Percentiles rank a stretch among this genome's conserved stretches.
These are phyloP conservation scores for Petrocephalus zakoni DNA, from an alignment of 2,113 vertebrate genomes.

Conservation along the genomic window DNA sequence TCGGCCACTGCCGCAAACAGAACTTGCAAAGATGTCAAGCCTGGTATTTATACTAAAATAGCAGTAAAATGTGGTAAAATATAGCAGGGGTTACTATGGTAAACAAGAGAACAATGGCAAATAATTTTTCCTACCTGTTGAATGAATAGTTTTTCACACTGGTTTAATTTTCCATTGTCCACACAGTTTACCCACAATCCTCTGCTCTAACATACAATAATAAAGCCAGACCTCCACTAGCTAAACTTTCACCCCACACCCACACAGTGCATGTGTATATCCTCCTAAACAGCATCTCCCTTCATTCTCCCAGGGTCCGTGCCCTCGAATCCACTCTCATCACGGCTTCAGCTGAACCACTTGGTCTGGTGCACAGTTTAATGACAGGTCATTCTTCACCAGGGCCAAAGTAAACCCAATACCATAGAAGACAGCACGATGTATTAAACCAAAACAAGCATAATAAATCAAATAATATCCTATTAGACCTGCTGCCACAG, in stretches of 20 bases:
- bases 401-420: conserved; percentile 9
- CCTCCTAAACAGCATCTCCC: neutral
- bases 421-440: neutral
- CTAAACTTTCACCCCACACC: neutral
- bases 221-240: too few species aligned
- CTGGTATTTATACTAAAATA: neutral
- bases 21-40: neutral
- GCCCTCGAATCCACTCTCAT: neutral
- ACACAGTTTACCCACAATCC: neutral
- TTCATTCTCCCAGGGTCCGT: neutral
- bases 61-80: neutral
- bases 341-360: neutral
- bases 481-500: neutral
- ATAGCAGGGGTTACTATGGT: neutral
- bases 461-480: conserved; percentile 12
- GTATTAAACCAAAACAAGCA: conserved; percentile 1
- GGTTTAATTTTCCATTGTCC: neutral
- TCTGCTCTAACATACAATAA: neutral
- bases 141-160: neutral
- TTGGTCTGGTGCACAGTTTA: neutral
- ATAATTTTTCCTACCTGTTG: neutral
- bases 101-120: neutral
- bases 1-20: neutral
- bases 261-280: neutral
- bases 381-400: conserved; percentile 5